Evolutionary conservation across 2,888 invertebrate genomes (phyloP), one percentile per base, ranked within the genome.

Genomic region (Synanthedon tipuliformis): DNA sequence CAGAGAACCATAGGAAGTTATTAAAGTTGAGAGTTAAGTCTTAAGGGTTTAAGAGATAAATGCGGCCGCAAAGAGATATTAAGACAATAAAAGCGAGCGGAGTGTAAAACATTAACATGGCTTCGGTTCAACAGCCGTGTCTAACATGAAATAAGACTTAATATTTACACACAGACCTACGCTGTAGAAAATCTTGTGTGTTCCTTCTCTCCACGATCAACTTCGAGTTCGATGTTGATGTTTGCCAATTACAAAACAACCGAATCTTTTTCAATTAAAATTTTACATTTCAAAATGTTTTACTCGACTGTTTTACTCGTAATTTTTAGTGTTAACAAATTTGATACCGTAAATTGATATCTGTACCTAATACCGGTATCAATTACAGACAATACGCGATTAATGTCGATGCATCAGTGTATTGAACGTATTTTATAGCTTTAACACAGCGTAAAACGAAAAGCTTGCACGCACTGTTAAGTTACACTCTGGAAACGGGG

Each of bases 91-190:
- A 66, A 62, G 60, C 63, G 54, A 57, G 54, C 53, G 50, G 58
- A 60, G 64, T 64, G 64, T 63, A 58, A 60, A 68, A 64, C 63
- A 70, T 71, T 66, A 65, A 61, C 65, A 59, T 65, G 60, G 59
- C 61, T 58, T 61, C 56, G 59, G 61, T 56, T 58, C 55, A 65
- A 66, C 66, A 68, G 60, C 63, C 72, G 64, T 71, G 61, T 59
- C 71, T 62, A 68, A 69, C n/a, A 45, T 45, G 45, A 45, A 45
- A 45, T 45, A 45, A 45, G 23, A 49, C 49, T 49, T 23, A 23
- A 49, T 49, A 23, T 49, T 49, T 49, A 49, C 49, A 49, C 16
- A 13, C 23, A 49, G 49, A 49, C 23, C 16, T 8, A 23, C 49
- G 49, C 49, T 16, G 16, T 12, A 49, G 16, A 49, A 34, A 45